Evolutionary conservation across 2,797 vertebrate species (phyloP).

Genomic region (Anisognathus igniventris): DNA sequence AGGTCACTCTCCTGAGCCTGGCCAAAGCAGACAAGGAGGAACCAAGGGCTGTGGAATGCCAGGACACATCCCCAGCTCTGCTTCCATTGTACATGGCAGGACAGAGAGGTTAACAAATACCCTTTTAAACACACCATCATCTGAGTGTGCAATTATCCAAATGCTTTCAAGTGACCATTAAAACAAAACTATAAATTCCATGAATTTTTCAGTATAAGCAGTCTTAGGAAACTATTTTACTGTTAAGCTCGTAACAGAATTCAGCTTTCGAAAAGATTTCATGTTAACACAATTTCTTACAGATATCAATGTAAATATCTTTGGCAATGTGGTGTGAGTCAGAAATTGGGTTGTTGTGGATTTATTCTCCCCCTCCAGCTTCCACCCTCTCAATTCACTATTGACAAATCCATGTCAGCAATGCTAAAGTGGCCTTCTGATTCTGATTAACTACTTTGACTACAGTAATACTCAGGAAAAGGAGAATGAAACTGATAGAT

Average conservation of each 20-base stretch:
- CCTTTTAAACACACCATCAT: background rate
- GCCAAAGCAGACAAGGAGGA: background rate
- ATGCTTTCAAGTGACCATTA: background rate
- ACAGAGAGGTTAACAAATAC: background rate
- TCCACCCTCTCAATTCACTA: background rate
- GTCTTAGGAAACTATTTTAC: background rate
- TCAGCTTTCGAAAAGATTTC: background rate
- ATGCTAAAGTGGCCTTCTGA: background rate
- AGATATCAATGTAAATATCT: background rate
- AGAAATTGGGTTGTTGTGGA: background rate
- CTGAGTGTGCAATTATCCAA: background rate
- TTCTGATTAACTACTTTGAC: conserved; percentile 34
- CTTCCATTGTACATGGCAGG: rapidly evolving
- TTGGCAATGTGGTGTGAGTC: background rate
- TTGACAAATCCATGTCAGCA: background rate
- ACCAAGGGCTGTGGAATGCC: background rate
- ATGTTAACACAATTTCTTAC: background rate
- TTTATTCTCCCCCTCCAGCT: background rate
- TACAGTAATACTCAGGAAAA: conserved; percentile 27
- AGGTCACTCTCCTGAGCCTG: background rate
- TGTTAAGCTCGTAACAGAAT: background rate
- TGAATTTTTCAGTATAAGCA: background rate
- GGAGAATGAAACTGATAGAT: conserved; percentile 32
- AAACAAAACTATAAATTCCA: background rate
- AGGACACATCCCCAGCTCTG: background rate